Evolutionary conservation across 2,113 vertebrate species (phyloP), one percentile per base, ranked within the genome.

Genomic region (Herpailurus yagouaroundi): DNA sequence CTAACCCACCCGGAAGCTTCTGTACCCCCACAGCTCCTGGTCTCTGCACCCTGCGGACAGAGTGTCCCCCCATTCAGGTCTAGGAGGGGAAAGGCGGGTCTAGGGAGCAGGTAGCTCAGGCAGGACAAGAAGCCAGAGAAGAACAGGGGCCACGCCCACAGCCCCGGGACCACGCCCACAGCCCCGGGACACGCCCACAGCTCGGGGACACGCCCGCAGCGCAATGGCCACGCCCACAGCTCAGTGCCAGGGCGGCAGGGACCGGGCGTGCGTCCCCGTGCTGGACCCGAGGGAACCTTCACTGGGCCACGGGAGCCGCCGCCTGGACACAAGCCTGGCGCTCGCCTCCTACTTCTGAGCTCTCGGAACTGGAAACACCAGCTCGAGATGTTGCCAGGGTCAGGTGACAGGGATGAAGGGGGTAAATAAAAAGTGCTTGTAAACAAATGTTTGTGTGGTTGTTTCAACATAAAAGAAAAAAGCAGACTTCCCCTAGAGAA

Each of bases 181-280:
- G 45, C 45, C 1, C 45, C 0, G 45, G 41, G 41, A 41, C 45
- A 45, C 27, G 9, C 25, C 7, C 7, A 16, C 14, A 45, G 1
- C 41, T 0, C 41, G 1, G 74, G 13, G 41, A 1, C 73, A 38
- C 36, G 36, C 36, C 36, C 36, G 36, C 36, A 45, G 41, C 7
- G 1, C 7, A 45, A 45, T 45, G 41, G 3, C 73, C 7, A 2
- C 27, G 9, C 25, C 8, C 7, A 16, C 14, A 48, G 2, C 41
- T 15, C 74, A 2, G 74, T 0, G 74, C 31, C 74, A 48, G 41
- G 31, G 27, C 9, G 7, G 74, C 25, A 4, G 1, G 27, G 41
- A 16, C 27, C 16, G 41, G 41, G 41, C 2, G 2, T 14, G 13
- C 7, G 41, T 16, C 14, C 73, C 41, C 14, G 1, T 1, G 3